These are phyloP conservation scores for Centrocercus urophasianus DNA, from an alignment of 2,113 vertebrate species.

Conservation along the genomic window DNA sequence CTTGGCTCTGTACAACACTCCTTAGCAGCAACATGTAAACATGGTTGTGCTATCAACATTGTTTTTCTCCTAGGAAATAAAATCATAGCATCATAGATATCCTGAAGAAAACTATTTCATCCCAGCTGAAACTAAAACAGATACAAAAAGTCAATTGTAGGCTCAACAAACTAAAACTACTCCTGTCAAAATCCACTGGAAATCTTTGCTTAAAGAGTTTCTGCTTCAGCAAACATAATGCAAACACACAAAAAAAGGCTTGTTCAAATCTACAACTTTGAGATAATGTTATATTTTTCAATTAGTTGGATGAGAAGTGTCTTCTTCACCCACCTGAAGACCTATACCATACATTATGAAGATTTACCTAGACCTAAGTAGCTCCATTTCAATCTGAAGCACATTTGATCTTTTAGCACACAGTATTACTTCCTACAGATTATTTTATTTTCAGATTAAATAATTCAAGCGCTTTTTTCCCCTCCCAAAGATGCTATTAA, in stretches of 20 bases:
- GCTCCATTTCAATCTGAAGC: constrained; percentile 10
- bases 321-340: not conserved
- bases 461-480: not conserved
- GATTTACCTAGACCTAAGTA: not conserved
- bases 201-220: not conserved
- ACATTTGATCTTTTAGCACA: not conserved
- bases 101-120: too few relatives aligned
- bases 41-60: too few relatives aligned
- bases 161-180: not conserved
- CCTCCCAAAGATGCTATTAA: not conserved
- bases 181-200: not conserved
- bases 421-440: constrained; percentile 12
- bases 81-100: too few relatives aligned
- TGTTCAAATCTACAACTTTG: not conserved
- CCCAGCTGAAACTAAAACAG: not conserved
- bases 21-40: too few relatives aligned
- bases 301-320: not conserved
- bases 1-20: too few relatives aligned
- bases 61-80: too few relatives aligned
- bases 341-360: not conserved
- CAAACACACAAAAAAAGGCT: not conserved
- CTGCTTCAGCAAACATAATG: not conserved
- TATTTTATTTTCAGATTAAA: constrained; percentile 40
- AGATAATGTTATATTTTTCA: not conserved
- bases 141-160: not conserved